phyloP scores from a whole-genome alignment of 2,888 invertebrate genomes.

The Sesamia inferens region DNA sequence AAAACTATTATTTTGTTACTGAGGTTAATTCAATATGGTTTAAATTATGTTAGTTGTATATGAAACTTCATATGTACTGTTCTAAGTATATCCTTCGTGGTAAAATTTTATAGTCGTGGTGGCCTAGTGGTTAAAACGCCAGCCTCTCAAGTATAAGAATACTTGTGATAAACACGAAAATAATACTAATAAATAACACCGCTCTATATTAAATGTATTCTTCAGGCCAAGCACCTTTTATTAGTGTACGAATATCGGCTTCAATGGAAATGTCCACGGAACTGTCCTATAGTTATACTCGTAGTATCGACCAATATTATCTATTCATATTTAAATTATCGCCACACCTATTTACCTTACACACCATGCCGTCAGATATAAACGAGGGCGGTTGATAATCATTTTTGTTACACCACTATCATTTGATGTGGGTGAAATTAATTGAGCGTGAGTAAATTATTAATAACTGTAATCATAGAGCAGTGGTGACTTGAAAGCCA shows the following conservation, averaged over 20 bases:
- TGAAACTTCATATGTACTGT: too few relatives aligned
- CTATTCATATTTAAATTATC: conserved; percentile 19
- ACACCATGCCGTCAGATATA: not conserved
- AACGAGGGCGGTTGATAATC: conserved; percentile 3
- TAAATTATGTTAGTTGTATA: not conserved
- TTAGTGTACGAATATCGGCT: conserved; percentile 23
- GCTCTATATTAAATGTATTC: not conserved
- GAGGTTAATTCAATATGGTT: not conserved
- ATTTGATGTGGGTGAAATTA: conserved; percentile 7
- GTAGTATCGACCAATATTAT: conserved; percentile 17
- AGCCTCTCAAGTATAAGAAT: too few relatives aligned
- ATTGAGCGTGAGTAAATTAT: not conserved
- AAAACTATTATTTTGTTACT: conserved; percentile 14
- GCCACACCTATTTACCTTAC: conserved; percentile 7
- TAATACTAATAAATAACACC: too few relatives aligned
- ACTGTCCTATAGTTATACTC: conserved; percentile 5
- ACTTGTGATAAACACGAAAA: too few relatives aligned
- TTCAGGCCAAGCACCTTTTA: conserved; percentile 13
- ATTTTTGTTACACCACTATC: not conserved
- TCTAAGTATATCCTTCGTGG: too few relatives aligned
- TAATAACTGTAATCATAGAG: not conserved
- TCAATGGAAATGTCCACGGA: conserved; percentile 25
- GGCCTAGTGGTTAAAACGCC: too few relatives aligned
- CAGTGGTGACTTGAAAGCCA: not conserved
- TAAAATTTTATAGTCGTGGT: too few relatives aligned